These are phyloP conservation scores for Synaphobranchus kaupii DNA, from an alignment of 2,797 vertebrate genomes.

Conservation along the genomic window DNA sequence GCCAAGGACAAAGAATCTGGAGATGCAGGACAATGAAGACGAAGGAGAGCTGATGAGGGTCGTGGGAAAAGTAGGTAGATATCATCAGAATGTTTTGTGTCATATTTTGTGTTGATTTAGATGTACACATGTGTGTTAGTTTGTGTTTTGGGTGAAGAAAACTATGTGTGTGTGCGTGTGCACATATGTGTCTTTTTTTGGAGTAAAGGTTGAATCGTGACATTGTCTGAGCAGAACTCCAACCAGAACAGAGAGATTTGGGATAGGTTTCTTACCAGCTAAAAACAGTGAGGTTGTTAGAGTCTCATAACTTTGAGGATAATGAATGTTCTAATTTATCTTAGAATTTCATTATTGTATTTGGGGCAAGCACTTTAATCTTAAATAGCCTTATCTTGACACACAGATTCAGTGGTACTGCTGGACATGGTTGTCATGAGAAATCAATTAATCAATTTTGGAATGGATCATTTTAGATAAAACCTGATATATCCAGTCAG, in stretches of 20 bases:
- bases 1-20: constrained; percentile 55
- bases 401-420: not conserved
- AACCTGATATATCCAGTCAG: not conserved
- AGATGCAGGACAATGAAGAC: constrained; percentile 47
- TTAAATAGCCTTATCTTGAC: not conserved
- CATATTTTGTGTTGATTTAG: not conserved
- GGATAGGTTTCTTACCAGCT: not conserved
- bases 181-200: not conserved
- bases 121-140: not conserved
- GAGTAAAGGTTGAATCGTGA: not conserved
- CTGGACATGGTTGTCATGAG: not conserved
- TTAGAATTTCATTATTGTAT: not conserved
- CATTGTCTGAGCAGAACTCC: not conserved
- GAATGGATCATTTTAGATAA: not conserved
- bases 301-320: not conserved
- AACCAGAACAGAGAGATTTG: not conserved
- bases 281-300: not conserved
- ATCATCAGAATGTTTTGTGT: not conserved
- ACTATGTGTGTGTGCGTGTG: not conserved
- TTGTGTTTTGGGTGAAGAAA: constrained; percentile 8
- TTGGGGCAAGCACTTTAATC: not conserved
- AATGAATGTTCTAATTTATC: not conserved
- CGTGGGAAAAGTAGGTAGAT: constrained; percentile 60
- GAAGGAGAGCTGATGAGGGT: constrained; percentile 56
- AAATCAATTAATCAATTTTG: not conserved